Base-by-base conservation (phyloP, 2,113 vertebrate genomes). In the Odocoileus hemionus region DNA sequence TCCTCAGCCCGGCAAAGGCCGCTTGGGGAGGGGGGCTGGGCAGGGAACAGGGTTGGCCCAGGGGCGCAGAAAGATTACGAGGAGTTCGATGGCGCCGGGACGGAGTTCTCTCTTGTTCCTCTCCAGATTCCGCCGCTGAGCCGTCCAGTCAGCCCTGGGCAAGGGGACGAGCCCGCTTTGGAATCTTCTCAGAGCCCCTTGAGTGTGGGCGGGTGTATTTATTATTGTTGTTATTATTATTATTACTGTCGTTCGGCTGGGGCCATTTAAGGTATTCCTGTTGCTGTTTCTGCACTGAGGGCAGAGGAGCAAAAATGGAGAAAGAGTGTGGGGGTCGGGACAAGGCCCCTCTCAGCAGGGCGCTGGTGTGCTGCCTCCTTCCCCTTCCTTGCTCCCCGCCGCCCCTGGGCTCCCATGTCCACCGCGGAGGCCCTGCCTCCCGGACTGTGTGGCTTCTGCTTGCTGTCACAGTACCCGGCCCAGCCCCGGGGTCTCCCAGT, bases 171-270 rank as follows among this genome's bases (percentile, higher is more conserved):
- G 6, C 50, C 3, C 9, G 25, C 28, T 6, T 2, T 0, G 36
- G 26, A 47, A 6, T 15, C 70, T 39, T 61, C 19, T 50, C n/a
- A 1, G 23, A 28, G 91, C 13, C 47, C 67, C 60, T n/a, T 6
- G 74, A 12, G 23, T 5, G 28, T 16, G 25, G 50, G 52, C 85
- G 60, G 86, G 8, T 50, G 47, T 7, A 1, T 14, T 54, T n/a
- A n/a, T n/a, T 67, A 4, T 17, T 33, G 7, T 7, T 33, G 2
- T 21, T 47, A 3, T 17, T 30, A 0, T 25, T 33, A 5, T n/a
- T 12, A 21, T n/a, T 83, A 36, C 33, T 54, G 12, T 23, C 28
- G 15, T 15, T 89, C 26, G 11, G 25, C 55, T 4, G 45, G 50
- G 67, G 43, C 67, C 43, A 3, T 47, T 16, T 43, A 14, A 33